A percentile compares a stretch with the other conserved stretches of the same genome.
phyloP scores from a whole-genome alignment of 2,888 invertebrate species.

The Lissonota sp. region DNA sequence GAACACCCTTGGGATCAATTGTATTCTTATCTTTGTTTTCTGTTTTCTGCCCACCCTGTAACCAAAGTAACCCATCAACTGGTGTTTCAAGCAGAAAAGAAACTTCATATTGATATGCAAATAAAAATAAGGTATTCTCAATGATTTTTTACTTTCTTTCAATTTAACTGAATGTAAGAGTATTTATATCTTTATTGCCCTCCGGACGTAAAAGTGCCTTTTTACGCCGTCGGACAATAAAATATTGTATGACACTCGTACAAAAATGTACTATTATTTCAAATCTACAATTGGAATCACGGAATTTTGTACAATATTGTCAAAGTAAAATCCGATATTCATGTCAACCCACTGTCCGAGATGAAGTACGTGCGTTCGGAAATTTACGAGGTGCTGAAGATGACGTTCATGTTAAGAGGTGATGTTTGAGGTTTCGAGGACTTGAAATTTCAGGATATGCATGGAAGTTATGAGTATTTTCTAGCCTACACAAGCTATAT shows the following conservation, averaged over 20 bases:
- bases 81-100: slow-evolving; percentile 49
- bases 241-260: no score
- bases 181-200: neutral
- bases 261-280: no score
- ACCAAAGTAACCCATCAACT: slow-evolving; percentile 80
- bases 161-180: no score
- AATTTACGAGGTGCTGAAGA: neutral
- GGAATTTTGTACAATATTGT: slow-evolving; percentile 5
- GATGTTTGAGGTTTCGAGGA: neutral
- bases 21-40: slow-evolving; percentile 81
- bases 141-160: slow-evolving; percentile 17
- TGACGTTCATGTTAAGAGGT: neutral
- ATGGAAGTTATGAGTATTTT: neutral
- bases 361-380: neutral
- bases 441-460: no score
- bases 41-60: slow-evolving; percentile 82
- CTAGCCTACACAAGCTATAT: neutral
- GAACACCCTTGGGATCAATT: slow-evolving; percentile 81
- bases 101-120: neutral
- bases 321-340: neutral
- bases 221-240: no score
- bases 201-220: no score
- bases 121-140: slow-evolving; percentile 25
- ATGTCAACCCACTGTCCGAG: slow-evolving; percentile 9
- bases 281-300: no score